Evolutionary conservation across 1,140 invertebrate species (phyloP).

Genomic region (Gonatopus flavifemur): DNA sequence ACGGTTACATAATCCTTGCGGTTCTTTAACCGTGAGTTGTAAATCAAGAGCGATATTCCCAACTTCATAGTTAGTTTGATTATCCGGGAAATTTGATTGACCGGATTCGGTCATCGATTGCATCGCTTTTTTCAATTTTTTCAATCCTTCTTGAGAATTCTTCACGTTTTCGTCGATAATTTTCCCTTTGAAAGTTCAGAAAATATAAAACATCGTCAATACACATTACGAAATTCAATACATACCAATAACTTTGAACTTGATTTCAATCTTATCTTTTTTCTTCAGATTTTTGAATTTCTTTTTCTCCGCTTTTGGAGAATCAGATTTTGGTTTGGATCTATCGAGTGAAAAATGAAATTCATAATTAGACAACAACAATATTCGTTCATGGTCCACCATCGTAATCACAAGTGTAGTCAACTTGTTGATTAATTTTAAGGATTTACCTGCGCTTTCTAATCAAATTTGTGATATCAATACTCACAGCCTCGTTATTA

Average conservation of each 20-base stretch:
- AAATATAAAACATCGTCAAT: too few relatives aligned
- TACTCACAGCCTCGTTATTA: not conserved
- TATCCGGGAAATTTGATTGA: conserved; percentile 32
- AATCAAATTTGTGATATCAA: conserved; percentile 9
- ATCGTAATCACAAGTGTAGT: too few relatives aligned
- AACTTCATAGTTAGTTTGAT: conserved; percentile 37
- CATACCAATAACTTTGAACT: conserved; percentile 39
- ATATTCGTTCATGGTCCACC: too few relatives aligned
- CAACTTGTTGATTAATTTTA: too few relatives aligned
- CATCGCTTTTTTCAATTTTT: conserved; percentile 33
- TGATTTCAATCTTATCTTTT: conserved; percentile 41
- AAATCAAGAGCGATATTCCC: conserved; percentile 38
- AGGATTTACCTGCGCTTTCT: conserved; percentile 14
- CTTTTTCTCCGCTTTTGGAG: not conserved
- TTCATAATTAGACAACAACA: too few relatives aligned
- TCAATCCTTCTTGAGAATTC: conserved; percentile 29
- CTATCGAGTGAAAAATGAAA: too few relatives aligned
- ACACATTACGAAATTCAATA: not conserved
- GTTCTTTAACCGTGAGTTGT: conserved; percentile 31
- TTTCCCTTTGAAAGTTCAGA: conserved; percentile 33
- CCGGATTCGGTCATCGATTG: conserved; percentile 25
- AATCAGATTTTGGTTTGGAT: conserved; percentile 22
- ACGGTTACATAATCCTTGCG: conserved; percentile 32
- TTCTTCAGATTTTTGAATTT: conserved; percentile 13
- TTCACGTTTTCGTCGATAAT: conserved; percentile 37